Evolutionary conservation across 2,113 vertebrate genomes (phyloP), one percentile per base, ranked within the genome.

Genomic region (Stomatorhinus ivindoensis): DNA sequence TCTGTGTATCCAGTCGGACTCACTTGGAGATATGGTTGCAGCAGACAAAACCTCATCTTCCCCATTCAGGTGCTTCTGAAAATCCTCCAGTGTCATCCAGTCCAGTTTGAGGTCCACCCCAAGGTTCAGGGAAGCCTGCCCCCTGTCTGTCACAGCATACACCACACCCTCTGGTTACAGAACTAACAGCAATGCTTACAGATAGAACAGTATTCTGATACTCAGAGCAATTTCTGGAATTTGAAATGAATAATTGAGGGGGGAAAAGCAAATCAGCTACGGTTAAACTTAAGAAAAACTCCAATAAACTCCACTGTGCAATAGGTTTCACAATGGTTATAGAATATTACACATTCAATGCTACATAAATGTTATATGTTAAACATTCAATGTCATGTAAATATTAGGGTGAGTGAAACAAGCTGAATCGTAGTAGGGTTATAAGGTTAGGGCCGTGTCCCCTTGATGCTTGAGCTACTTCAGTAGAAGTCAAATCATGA

Each of bases 71-170:
- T 99, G 98, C 94, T 97, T 99, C 91, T 99, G 98, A 91, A 99
- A 99, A 91, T 99, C 98, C 61, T 99, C 98, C 46, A 99, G 92
- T 0, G 97, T 97, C 96, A 99, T 97, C 98, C 97, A 99, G 86
- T 99, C 97, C 90, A 99, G 94, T 90, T 98, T 97, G 39, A 99
- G 95, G 89, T 99, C 98, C 96, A 99, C 97, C 89, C 97, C 98
- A 89, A 99, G 94, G 92, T 95, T 98, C 89, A 98, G 86, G 73
- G 97, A 95, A 73, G 95, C 93, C 9, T 93, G 94, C 10, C 92
- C 93, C 69, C 94, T 95, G 73, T 95, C 95, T 95, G 90, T 86
- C 19, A 15, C 44, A 76, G 24, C 65, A 80, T 4, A 73, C 4
- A 17, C 19, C 15, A 80, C 42, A 46, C 65, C 21, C 19, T 80